phyloP scores from a whole-genome alignment of 2,888 invertebrate species.

The Ectemnius continuus region DNA sequence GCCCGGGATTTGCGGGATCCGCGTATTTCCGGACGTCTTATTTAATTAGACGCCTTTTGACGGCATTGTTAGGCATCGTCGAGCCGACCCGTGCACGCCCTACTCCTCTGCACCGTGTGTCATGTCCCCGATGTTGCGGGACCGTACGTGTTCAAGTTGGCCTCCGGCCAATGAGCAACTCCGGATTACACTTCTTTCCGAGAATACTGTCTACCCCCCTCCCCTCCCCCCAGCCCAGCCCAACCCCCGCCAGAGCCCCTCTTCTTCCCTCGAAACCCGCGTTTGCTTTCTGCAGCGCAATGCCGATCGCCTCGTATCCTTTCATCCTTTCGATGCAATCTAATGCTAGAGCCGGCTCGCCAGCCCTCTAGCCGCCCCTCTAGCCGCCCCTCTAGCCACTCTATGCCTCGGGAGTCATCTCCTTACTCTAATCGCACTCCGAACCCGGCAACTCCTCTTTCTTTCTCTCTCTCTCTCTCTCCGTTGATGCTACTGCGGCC shows the following conservation, averaged over 20 bases:
- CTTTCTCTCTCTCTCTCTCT: constrained; percentile 1
- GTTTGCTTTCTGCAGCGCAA: constrained; percentile 8
- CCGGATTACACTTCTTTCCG: constrained; percentile 60
- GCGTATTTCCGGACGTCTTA: constrained; percentile 72
- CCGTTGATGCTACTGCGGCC: too few relatives aligned
- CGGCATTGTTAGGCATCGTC: constrained; percentile 73
- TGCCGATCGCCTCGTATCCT: constrained; percentile 4
- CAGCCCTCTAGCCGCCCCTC: neutral
- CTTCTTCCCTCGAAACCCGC: constrained; percentile 5
- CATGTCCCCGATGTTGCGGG: constrained; percentile 6
- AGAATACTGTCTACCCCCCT: constrained; percentile 33
- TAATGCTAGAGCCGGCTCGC: constrained; percentile 15
- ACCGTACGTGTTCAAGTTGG: constrained; percentile 72
- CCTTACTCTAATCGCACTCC: constrained; percentile 39
- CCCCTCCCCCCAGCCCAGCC: neutral
- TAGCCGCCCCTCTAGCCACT: neutral
- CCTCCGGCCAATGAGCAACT: constrained; percentile 62
- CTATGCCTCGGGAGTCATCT: neutral
- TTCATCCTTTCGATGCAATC: constrained; percentile 41
- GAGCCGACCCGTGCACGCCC: constrained; percentile 51
- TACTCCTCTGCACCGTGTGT: constrained; percentile 38
- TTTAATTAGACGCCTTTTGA: constrained; percentile 76
- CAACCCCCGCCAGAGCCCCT: too few relatives aligned
- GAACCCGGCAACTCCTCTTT: constrained; percentile 1
- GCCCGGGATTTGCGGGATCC: constrained; percentile 54